phyloP scores from a whole-genome alignment of 92 coral and sea anemone genomes.

The Epizoanthus scotinus region DNA sequence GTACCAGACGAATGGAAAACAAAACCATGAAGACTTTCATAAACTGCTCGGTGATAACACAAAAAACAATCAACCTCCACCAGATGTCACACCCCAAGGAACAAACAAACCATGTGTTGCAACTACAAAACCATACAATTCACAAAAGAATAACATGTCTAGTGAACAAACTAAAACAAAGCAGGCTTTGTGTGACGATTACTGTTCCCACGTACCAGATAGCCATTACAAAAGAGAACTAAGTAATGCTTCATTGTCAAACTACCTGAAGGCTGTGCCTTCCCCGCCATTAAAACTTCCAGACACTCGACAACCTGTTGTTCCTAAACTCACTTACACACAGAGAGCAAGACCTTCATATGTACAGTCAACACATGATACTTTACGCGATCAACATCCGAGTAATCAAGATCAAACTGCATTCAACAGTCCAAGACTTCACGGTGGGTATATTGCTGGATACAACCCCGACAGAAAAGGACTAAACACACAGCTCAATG shows the following conservation, averaged over 20 bases:
- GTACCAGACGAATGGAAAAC: neutral
- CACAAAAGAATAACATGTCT: neutral
- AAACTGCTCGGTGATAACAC: neutral
- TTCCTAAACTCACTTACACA: slow-evolving; percentile 76
- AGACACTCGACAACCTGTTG: neutral
- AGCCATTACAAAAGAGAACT: slow-evolving; percentile 61
- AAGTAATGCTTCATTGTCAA: slow-evolving; percentile 76
- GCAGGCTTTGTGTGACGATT: slow-evolving; percentile 1
- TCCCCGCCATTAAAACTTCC: slow-evolving; percentile 28
- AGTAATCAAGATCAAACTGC: neutral
- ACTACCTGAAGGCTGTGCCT: slow-evolving; percentile 69
- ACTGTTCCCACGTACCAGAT: slow-evolving; percentile 13
- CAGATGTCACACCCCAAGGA: neutral
- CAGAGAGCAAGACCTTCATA: slow-evolving; percentile 42
- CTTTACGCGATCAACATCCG: neutral
- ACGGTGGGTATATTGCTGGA: neutral
- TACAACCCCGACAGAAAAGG: neutral
- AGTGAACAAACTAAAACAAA: neutral
- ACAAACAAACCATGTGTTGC: neutral
- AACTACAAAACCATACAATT: neutral
- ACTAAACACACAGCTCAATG: neutral
- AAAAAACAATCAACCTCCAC: neutral
- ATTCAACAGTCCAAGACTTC: neutral
- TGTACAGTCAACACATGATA: neutral
- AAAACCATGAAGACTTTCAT: neutral